Conservation (phyloP, 2,888 invertebrate species). For the Charanyca ferruginea region DNA sequence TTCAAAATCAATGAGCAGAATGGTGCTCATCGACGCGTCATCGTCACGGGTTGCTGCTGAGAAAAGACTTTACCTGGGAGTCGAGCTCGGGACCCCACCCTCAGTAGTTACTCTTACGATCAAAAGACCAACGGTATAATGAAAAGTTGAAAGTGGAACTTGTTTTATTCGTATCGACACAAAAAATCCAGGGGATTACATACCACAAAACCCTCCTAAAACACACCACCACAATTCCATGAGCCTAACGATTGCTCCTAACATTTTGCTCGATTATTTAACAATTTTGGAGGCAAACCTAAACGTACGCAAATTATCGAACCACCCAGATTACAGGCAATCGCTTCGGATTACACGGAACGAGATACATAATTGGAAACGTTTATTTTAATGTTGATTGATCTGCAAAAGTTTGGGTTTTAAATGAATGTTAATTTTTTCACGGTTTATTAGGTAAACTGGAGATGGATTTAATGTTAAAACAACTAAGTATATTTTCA, state of each 20-base stretch:
- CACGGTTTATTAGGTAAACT: neutral
- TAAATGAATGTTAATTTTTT: neutral
- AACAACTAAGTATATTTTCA: no score
- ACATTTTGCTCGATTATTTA: slow-evolving; percentile 11
- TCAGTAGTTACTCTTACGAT: no score
- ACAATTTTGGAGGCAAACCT: slow-evolving; percentile 24
- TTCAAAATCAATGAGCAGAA: no score
- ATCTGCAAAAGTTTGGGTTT: slow-evolving; percentile 13
- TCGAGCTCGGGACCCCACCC: no score
- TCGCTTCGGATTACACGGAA: slow-evolving; percentile 13
- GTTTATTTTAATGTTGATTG: slow-evolving; percentile 24
- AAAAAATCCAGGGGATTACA: no score
- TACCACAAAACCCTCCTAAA: neutral
- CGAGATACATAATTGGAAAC: slow-evolving; percentile 18
- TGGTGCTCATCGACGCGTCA: no score
- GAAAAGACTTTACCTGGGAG: no score
- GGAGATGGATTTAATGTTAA: neutral
- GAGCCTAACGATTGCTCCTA: neutral
- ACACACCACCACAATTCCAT: neutral
- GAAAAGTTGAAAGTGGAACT: no score
- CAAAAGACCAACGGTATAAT: no score
- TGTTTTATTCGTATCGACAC: no score
- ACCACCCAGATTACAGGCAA: slow-evolving; percentile 30
- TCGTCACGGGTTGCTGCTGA: no score
- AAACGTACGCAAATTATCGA: slow-evolving; percentile 32